These are phyloP conservation scores for Megalurothrips usitatus DNA, from an alignment of 2,888 invertebrate genomes.

Conservation along the genomic window DNA sequence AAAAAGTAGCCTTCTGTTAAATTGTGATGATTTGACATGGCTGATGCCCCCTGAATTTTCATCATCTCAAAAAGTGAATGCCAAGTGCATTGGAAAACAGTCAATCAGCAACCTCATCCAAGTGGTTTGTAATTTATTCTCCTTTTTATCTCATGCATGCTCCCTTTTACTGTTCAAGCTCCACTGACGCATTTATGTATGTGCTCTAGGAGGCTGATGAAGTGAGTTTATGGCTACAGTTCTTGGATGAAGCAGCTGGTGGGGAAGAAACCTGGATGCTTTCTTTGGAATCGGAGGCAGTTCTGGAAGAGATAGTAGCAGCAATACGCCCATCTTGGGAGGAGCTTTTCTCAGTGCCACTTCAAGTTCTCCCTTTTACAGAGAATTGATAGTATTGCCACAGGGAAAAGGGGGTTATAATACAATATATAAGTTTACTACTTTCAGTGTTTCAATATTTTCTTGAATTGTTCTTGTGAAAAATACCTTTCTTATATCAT, in stretches of 20 bases:
- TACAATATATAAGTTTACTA: not conserved
- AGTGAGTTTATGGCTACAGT: not conserved
- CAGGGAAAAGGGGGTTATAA: not conserved
- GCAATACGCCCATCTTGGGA: constrained; percentile 2
- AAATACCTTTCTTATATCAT: not conserved
- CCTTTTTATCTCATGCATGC: not conserved
- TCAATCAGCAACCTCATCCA: constrained; percentile 5
- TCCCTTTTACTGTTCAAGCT: not conserved
- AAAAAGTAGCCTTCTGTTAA: not conserved
- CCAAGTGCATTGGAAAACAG: not conserved
- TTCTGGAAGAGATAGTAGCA: not conserved
- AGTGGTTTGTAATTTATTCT: not conserved
- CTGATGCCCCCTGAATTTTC: not conserved
- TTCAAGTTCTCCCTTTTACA: not conserved
- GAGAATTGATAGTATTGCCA: not conserved
- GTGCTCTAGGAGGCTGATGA: not conserved
- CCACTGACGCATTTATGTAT: not conserved
- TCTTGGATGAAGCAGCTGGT: not conserved
- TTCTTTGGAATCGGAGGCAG: not conserved
- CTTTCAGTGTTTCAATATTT: not conserved
- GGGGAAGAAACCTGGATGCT: constrained; percentile 8
- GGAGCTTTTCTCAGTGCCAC: not conserved
- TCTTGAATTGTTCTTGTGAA: not conserved
- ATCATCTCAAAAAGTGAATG: not conserved
- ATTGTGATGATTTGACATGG: not conserved